Evolutionary conservation across 2,797 vertebrate species (phyloP).

Genomic region (Megalops cyprinoides): DNA sequence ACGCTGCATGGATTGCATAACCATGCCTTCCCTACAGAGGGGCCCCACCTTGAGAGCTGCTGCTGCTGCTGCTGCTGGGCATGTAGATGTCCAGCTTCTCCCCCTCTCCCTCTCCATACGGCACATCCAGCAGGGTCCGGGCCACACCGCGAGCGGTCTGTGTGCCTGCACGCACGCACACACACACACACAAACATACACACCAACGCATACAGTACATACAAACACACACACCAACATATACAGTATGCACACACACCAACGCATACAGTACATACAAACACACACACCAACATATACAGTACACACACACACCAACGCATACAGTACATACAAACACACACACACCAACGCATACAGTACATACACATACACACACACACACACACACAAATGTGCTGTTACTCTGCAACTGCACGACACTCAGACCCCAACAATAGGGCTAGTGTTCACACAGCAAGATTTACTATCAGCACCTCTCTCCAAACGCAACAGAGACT

Average conservation of each 20-base stretch:
- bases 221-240: not conserved
- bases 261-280: too few species aligned
- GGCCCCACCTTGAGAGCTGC: slow-evolving; percentile 63
- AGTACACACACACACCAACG: too few species aligned
- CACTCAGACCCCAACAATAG: too few species aligned
- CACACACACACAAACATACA: slow-evolving; percentile 28
- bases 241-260: too few species aligned
- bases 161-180: slow-evolving; percentile 73
- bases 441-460: not conserved
- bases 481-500: not conserved
- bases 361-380: too few species aligned
- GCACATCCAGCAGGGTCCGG: slow-evolving; percentile 75
- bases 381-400: too few species aligned
- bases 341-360: too few species aligned
- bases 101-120: slow-evolving; percentile 77
- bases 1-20: not conserved
- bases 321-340: too few species aligned
- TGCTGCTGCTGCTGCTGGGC: slow-evolving; percentile 59
- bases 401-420: too few species aligned
- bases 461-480: not conserved
- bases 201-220: not conserved
- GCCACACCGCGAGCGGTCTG: slow-evolving; percentile 64
- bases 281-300: too few species aligned
- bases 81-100: slow-evolving; percentile 90
- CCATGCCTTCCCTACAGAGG: not conserved